A percentile compares a stretch with the other conserved stretches of the same genome.
phyloP scores from a whole-genome alignment of 2,797 vertebrate genomes.

The Euphonia xanthogaster region DNA sequence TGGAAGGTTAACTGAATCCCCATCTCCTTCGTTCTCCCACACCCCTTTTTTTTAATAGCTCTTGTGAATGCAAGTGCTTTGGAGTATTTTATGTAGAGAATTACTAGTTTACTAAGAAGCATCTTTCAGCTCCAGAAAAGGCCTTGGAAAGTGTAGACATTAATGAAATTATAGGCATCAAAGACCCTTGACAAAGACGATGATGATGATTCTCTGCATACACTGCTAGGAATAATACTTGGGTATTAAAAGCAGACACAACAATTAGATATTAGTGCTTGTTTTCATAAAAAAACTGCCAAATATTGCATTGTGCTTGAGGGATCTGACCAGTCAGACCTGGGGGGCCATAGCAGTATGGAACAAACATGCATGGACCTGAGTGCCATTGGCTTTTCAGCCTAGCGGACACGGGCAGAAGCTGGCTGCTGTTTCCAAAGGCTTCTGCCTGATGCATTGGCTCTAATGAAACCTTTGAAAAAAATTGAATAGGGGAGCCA shows the following conservation, averaged over 20 bases:
- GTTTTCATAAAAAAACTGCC: neutral
- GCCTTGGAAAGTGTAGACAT: neutral
- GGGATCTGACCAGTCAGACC: neutral
- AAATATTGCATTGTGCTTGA: neutral
- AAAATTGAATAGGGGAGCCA: neutral
- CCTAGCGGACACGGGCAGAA: neutral
- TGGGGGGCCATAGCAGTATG: neutral
- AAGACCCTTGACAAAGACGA: rapidly evolving
- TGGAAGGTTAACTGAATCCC: neutral
- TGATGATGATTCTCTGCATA: neutral
- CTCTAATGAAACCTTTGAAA: neutral
- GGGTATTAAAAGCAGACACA: neutral
- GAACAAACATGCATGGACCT: neutral
- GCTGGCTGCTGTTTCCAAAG: neutral
- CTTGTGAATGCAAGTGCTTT: neutral
- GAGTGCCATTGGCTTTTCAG: neutral
- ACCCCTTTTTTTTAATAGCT: neutral
- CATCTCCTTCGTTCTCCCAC: neutral
- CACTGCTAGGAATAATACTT: neutral
- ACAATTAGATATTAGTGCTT: neutral
- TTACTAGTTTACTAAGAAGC: neutral
- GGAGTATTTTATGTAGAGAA: neutral
- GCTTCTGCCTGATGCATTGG: neutral
- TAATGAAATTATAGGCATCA: neutral
- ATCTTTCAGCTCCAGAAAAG: neutral